A percentile compares a stretch with the other conserved stretches of the same genome.
These are phyloP conservation scores for Struthio camelus DNA, from an alignment of 2,113 vertebrate species.

Conservation along the genomic window DNA sequence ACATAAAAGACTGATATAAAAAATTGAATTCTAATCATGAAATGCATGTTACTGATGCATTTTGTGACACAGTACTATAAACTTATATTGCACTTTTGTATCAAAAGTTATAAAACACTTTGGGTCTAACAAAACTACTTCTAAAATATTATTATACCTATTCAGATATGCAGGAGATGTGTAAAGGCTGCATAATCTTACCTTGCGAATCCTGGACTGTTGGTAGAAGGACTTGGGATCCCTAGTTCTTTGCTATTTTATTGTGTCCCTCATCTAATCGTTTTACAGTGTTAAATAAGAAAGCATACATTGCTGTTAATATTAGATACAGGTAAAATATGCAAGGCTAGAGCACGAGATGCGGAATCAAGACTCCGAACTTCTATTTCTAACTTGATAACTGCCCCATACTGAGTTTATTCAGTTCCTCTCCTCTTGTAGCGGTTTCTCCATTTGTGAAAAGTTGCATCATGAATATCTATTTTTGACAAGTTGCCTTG, in stretches of 20 bases:
- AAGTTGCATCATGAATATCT: not conserved
- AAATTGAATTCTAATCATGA: not conserved
- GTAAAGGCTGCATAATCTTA: not conserved
- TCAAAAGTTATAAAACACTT: not conserved
- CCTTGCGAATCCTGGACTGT: not conserved
- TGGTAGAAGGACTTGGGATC: not conserved
- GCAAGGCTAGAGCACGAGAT: not conserved
- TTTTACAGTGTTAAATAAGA: not conserved
- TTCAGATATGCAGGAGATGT: not conserved
- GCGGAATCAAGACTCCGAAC: not conserved
- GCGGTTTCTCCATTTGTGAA: not conserved
- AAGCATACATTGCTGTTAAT: too few species aligned
- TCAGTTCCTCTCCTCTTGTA: not conserved
- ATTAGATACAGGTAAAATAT: too few species aligned
- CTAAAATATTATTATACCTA: not conserved
- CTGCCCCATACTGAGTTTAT: not conserved
- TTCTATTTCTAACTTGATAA: not conserved
- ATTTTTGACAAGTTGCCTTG: not conserved
- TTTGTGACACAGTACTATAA: not conserved
- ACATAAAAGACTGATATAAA: too few species aligned
- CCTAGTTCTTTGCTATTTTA: not conserved
- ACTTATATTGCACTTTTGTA: not conserved
- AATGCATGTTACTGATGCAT: not conserved
- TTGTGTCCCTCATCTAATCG: not conserved
- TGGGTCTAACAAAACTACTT: not conserved